A percentile compares a stretch with the other conserved stretches of the same genome.
Evolutionary conservation across 2,888 invertebrate genomes (phyloP).

Genomic region (Osmoderma eremita): DNA sequence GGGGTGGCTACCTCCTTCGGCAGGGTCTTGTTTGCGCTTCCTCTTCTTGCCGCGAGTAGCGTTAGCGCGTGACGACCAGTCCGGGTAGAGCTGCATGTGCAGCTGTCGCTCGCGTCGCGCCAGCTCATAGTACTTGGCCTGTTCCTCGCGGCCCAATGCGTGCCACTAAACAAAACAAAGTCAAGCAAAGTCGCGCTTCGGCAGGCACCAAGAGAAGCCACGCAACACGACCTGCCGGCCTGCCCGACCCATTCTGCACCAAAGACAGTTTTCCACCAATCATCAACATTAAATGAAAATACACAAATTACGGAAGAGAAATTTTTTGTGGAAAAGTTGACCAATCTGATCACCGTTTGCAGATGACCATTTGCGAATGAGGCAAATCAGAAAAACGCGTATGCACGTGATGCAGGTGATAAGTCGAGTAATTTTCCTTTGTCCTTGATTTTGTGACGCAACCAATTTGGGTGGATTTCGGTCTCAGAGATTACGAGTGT

Average conservation of each 20-base stretch:
- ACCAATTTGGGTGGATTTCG: constrained; percentile 14
- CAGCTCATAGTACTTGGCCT: constrained; percentile 99
- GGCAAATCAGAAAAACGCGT: constrained; percentile 46
- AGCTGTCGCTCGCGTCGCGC: constrained; percentile 98
- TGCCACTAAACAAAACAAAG: constrained; percentile 86
- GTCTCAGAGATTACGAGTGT: constrained; percentile 10
- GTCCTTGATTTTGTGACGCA: background rate
- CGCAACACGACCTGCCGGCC: constrained; percentile 53
- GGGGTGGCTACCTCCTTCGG: constrained; percentile 89
- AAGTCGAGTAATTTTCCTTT: constrained; percentile 33
- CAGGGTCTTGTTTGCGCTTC: constrained; percentile 98
- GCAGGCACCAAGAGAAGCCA: constrained; percentile 55
- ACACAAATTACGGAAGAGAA: too few relatives aligned
- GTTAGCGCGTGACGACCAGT: constrained; percentile 99
- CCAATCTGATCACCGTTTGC: background rate
- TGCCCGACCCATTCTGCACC: constrained; percentile 50
- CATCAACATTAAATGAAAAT: background rate
- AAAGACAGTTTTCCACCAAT: constrained; percentile 29
- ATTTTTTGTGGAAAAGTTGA: too few relatives aligned
- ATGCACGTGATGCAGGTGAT: constrained; percentile 48
- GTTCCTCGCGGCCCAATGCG: constrained; percentile 98
- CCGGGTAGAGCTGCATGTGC: constrained; percentile 99
- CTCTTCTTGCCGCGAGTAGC: constrained; percentile 99
- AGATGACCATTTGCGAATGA: constrained; percentile 9
- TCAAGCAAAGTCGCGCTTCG: constrained; percentile 54